A percentile compares a stretch with the other conserved stretches of the same genome.
These are phyloP conservation scores for Chaetodon auriga DNA, from an alignment of 2,113 vertebrate species.

Conservation along the genomic window DNA sequence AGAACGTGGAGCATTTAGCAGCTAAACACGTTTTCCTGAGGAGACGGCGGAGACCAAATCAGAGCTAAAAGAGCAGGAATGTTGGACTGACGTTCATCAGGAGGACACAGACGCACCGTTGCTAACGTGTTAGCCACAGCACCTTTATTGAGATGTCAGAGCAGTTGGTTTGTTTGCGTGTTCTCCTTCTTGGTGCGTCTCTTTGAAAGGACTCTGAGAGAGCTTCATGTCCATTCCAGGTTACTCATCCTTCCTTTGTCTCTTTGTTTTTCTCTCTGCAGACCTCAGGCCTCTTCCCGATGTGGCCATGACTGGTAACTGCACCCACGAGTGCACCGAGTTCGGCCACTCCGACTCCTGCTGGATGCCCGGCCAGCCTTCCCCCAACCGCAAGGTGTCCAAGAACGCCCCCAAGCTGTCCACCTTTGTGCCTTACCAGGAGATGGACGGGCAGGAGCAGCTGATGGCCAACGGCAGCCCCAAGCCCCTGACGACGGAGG, in stretches of 20 bases:
- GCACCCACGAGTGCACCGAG: conserved; percentile 96
- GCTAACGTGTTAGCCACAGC: no score
- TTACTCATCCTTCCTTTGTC: conserved; percentile 5
- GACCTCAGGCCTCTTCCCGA: conserved; percentile 97
- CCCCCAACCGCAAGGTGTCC: conserved; percentile 90
- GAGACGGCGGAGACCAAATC: no score
- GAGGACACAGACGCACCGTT: no score
- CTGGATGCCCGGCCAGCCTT: conserved; percentile 98
- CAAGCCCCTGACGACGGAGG: conserved; percentile 89
- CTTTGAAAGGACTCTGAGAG: no score
- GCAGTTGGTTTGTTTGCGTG: no score
- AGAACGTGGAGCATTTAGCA: no score
- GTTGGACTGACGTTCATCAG: no score
- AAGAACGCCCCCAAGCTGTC: conserved; percentile 95
- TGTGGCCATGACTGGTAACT: conserved; percentile 98
- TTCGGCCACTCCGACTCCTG: conserved; percentile 98
- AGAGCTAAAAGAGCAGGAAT: no score
- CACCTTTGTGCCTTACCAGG: conserved; percentile 99
- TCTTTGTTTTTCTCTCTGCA: conserved; percentile 58
- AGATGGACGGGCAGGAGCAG: conserved; percentile 94
- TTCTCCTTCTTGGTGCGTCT: no score
- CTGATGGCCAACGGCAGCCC: conserved; percentile 93
- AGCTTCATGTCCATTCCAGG: not conserved
- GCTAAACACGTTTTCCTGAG: no score
- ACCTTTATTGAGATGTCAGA: no score